Conservation (phyloP, 2,888 invertebrate genomes). For the Epistrophella euchroma region DNA sequence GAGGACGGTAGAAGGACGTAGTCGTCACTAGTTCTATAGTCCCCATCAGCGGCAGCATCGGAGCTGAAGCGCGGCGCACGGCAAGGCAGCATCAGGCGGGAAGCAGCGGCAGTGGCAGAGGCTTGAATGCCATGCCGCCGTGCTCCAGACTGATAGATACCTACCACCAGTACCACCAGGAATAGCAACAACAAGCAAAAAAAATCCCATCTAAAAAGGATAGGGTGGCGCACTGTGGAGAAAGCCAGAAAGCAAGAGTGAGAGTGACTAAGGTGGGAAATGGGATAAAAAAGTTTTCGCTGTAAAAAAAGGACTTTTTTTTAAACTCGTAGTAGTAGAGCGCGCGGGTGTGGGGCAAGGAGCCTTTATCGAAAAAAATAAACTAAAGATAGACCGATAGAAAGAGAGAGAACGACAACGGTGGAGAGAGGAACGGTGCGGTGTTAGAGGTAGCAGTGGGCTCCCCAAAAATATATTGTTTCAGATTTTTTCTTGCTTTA, state of each 20-base stretch:
- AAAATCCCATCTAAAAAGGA: constrained; percentile 22
- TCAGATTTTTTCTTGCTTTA: constrained; percentile 85
- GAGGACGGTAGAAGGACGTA: constrained; percentile 60
- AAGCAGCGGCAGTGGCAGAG: constrained; percentile 76
- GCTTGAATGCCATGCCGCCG: constrained; percentile 66
- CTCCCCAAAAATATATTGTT: constrained; percentile 84
- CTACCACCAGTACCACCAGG: constrained; percentile 53
- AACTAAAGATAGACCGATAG: constrained; percentile 68
- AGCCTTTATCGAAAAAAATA: constrained; percentile 40
- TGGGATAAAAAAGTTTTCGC: constrained; percentile 73
- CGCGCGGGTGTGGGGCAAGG: constrained; percentile 54
- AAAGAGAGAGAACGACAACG: constrained; percentile 60
- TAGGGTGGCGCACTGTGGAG: constrained; percentile 42
- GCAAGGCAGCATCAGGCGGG: constrained; percentile 69
- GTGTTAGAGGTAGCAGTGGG: constrained; percentile 59
- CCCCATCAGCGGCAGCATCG: constrained; percentile 28
- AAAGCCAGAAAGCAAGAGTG: constrained; percentile 67
- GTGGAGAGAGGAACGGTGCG: constrained; percentile 41
- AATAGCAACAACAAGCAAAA: constrained; percentile 30
- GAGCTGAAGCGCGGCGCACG: constrained; percentile 46
- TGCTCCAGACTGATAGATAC: constrained; percentile 71
- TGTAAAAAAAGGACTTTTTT: constrained; percentile 66
- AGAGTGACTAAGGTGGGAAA: constrained; percentile 71
- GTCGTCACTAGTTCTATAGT: constrained; percentile 51
- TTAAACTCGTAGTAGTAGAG: constrained; percentile 43